Base-by-base conservation (phyloP, 2,797 vertebrate genomes). In the Poeciliopsis paucimaculata region DNA sequence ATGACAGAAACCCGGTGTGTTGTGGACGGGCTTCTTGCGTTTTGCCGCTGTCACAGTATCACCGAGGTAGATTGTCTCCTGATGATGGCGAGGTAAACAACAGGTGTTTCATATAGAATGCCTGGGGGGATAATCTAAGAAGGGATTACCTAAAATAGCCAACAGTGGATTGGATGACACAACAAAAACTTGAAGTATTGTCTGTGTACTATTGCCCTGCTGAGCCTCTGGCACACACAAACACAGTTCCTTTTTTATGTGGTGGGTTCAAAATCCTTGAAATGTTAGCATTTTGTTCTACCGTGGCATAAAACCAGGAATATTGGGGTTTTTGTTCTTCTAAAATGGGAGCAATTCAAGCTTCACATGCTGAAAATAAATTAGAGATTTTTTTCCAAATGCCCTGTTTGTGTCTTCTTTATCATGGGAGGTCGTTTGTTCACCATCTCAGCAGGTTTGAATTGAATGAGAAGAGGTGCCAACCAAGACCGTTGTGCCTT, bases 81-180 rank as follows among this genome's bases (percentile, higher is more conserved):
- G 10, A 79, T 84, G 76, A 85, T 39, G 28, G 77, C 41, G 77
- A 85, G 86, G 85, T 92, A 93, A 93, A 92, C 92, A 94, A 91
- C 94, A 94, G 94, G 91, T 94, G 93, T 88, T 79, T 82, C 45
- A 87, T 90, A 83, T 64, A 77, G 76, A 79, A 81, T 34, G 80
- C 85, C 89, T 45, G 68, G 78, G 73, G 87, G 81, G 73, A 89
- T 88, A 72, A 83, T 86, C 81, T 77, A 78, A 90, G 83, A 86
- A 77, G 78, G 85, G 91, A 89, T 90, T 87, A 83, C 79, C 64
- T 89, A 79, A 85, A 89, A 88, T 86, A 89, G 83, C 77, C 78
- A 79, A 85, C 76, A 86, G 87, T 87, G 87, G 86, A 94, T 93
- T 85, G 77, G 85, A 82, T 92, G 84, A 91, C 91, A 91, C 82